phyloP scores from a whole-genome alignment of 2,888 invertebrate genomes.

The Helleia helle region DNA sequence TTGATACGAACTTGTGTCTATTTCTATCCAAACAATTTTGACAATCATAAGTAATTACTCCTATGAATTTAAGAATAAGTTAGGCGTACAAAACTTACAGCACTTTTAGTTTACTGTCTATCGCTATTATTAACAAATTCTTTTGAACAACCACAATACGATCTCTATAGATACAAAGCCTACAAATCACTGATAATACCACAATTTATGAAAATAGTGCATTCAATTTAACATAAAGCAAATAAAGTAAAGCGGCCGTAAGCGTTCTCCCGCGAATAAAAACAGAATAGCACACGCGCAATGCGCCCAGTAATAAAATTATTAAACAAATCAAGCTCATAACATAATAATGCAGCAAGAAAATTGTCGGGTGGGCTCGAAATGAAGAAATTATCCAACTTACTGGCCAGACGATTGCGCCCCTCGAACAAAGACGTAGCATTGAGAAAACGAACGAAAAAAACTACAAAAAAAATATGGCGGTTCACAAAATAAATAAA shows the following conservation, averaged over 20 bases:
- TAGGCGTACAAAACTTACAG: too few species aligned
- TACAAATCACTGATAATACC: not conserved
- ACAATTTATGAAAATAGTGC: not conserved
- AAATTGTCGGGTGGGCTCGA: constrained; percentile 67
- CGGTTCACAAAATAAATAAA: constrained; percentile 64
- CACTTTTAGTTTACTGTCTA: too few species aligned
- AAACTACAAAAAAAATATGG: constrained; percentile 37
- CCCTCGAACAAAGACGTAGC: constrained; percentile 69
- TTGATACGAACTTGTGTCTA: too few species aligned
- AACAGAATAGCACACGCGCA: constrained; percentile 40
- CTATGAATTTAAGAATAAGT: too few species aligned
- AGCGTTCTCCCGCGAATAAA: constrained; percentile 21
- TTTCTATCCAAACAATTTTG: too few species aligned
- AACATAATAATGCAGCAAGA: constrained; percentile 69
- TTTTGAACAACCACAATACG: too few species aligned
- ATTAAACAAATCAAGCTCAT: constrained; percentile 73
- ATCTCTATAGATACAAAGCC: not conserved
- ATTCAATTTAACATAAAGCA: constrained; percentile 16
- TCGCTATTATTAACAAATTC: too few species aligned
- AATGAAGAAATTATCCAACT: constrained; percentile 73
- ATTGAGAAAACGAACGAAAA: constrained; percentile 47
- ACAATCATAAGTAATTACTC: too few species aligned
- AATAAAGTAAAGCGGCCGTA: constrained; percentile 16
- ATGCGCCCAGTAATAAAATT: constrained; percentile 67
- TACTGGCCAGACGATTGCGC: constrained; percentile 55